Evolutionary conservation across 2,797 vertebrate species (phyloP).

Genomic region (Gymnoscopelus braueri): DNA sequence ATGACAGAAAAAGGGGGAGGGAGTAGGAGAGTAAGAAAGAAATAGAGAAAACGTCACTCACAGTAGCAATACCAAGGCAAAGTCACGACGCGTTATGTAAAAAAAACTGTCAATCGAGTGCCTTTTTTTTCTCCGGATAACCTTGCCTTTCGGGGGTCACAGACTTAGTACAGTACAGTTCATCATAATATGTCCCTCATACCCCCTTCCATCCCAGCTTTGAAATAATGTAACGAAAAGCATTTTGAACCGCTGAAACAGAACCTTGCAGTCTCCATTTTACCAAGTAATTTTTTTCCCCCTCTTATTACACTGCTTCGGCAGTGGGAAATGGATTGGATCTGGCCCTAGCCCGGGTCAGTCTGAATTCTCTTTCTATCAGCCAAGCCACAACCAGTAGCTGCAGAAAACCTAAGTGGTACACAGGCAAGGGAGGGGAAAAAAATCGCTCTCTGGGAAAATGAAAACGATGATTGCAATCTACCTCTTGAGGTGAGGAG

Average conservation of each 20-base stretch:
- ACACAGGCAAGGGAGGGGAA: background rate
- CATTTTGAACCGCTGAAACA: slow-evolving; percentile 7
- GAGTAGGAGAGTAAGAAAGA: slow-evolving; percentile 13
- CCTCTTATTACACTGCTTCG: slow-evolving; percentile 32
- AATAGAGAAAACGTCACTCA: slow-evolving; percentile 1
- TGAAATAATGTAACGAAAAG: slow-evolving; percentile 11
- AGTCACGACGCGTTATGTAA: slow-evolving; percentile 16
- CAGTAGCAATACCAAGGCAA: slow-evolving; percentile 29
- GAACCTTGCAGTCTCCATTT: slow-evolving; percentile 11
- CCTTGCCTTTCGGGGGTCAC: slow-evolving; percentile 17
- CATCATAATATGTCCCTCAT: slow-evolving; percentile 8
- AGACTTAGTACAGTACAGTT: slow-evolving; percentile 19
- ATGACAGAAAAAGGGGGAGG: slow-evolving; percentile 17
- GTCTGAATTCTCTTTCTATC: slow-evolving; percentile 50
- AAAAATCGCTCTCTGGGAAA: slow-evolving; percentile 21
- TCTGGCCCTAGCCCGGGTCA: slow-evolving; percentile 31
- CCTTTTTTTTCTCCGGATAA: slow-evolving; percentile 19
- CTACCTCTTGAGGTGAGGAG: slow-evolving; percentile 37
- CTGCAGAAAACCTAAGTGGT: slow-evolving; percentile 28
- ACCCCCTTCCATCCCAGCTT: slow-evolving; percentile 18
- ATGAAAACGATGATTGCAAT: slow-evolving; percentile 58
- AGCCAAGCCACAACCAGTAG: slow-evolving; percentile 26
- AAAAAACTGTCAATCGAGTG: background rate
- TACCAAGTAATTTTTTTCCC: slow-evolving; percentile 14
- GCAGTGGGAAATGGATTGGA: slow-evolving; percentile 48